Evolutionary conservation across 2,888 invertebrate species (phyloP), one percentile per base, ranked within the genome.

Genomic region (Thera britannica): DNA sequence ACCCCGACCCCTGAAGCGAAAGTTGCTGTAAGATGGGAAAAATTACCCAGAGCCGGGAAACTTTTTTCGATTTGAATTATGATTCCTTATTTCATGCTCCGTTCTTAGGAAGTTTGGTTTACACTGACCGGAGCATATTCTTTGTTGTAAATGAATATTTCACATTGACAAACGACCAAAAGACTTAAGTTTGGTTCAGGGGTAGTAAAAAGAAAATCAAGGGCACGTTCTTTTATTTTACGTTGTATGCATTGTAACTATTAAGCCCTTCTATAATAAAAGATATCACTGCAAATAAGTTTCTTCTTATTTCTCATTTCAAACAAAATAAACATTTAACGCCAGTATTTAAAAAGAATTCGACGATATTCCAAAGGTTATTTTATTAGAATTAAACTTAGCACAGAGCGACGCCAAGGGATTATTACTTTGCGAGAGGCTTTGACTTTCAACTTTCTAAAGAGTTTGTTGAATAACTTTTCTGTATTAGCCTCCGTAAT

Each of bases 1-100:
- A 87, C 80, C 83, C 83, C 81, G 89, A 90, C 90, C 90, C 90
- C 90, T 89, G 90, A 77, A 86, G 88, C 86, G 75, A 89, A 91
- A 92, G 88, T 92, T 90, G 86, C 87, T 82, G 83, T 90, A 91
- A 93, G 92, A 92, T 92, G 92, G 92, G 87, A 93, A 92, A 93
- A 93, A 92, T 93, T 93, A 92, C 93, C 84, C 85, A 80, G 87
- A 83, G 82, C 83, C 85, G 84, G 78, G 82, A 89, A 93, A 93
- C 87, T 93, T 93, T 93, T 93, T 92, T 91, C 92, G 90, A 92
- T 93, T 93, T 92, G 92, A 93, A 93, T 93, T 93, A 93, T 92
- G 92, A 92, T 92, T 92, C 91, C 90, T 92, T 93, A 92, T 92
- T 93, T 91, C 89, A 90, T 88, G 89, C 89, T 88, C 80, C 86